Evolutionary conservation across 2,113 vertebrate genomes (phyloP).

Genomic region (Equus quagga): DNA sequence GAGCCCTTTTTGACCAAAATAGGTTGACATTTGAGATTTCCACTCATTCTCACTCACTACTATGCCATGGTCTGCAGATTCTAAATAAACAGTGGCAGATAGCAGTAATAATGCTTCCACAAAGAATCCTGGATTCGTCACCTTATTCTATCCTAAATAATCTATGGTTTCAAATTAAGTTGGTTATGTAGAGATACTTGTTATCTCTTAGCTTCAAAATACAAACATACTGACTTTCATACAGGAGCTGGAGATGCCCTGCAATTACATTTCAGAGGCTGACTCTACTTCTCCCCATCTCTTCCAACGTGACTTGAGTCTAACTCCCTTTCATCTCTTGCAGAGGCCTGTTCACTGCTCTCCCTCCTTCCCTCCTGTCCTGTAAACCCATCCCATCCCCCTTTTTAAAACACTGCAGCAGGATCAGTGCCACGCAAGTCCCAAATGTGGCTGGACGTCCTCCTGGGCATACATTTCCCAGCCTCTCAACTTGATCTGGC

Average conservation of each 20-base stretch:
- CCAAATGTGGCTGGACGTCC: not conserved
- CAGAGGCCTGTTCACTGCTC: not conserved
- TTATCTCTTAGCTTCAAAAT: not conserved
- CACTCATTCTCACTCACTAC: not conserved
- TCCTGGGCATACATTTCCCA: not conserved
- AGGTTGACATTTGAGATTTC: not conserved
- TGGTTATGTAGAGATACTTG: not conserved
- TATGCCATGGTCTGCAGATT: not conserved
- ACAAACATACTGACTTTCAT: not conserved
- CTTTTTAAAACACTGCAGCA: not conserved
- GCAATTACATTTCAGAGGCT: not conserved
- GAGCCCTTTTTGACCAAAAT: not conserved
- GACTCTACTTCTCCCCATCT: not conserved
- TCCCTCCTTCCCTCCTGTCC: not conserved
- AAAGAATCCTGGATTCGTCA: not conserved
- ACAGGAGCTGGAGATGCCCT: not conserved
- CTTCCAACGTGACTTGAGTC: not conserved
- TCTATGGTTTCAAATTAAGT: not conserved
- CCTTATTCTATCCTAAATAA: constrained; percentile 29
- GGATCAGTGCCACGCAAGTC: not conserved
- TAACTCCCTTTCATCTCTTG: not conserved
- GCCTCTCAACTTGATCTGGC: not conserved
- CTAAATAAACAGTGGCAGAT: not conserved
- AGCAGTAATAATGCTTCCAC: not conserved
- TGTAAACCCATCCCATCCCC: not conserved